These are phyloP conservation scores for Parelbella ahira DNA, from an alignment of 2,888 invertebrate species.

Conservation along the genomic window DNA sequence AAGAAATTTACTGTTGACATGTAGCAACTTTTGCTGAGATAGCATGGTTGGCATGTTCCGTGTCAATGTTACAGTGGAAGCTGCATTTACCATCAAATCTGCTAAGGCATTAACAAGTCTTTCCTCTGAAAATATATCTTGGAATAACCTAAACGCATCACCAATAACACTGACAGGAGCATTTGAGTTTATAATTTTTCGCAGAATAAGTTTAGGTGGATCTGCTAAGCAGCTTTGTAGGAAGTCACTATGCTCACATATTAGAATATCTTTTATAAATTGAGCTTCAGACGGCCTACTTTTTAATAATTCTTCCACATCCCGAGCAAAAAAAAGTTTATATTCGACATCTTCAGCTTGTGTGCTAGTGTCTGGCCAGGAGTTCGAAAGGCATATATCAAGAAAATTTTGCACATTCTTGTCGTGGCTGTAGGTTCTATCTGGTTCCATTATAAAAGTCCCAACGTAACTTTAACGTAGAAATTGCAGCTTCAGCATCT, in stretches of 20 bases:
- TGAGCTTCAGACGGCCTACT: too few relatives aligned
- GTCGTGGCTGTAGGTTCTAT: slow-evolving; percentile 66
- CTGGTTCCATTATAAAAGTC: slow-evolving; percentile 51
- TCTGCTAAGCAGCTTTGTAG: slow-evolving; percentile 54
- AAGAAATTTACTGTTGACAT: slow-evolving; percentile 47
- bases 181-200: slow-evolving; percentile 58
- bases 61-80: slow-evolving; percentile 59
- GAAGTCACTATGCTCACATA: too few relatives aligned
- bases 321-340: slow-evolving; percentile 73
- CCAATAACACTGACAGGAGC: slow-evolving; percentile 50
- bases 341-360: slow-evolving; percentile 67
- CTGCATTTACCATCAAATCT: slow-evolving; percentile 59
- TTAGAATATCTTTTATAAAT: too few relatives aligned
- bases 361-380: slow-evolving; percentile 66
- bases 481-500: slow-evolving; percentile 60
- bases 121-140: slow-evolving; percentile 51
- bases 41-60: slow-evolving; percentile 45
- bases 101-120: slow-evolving; percentile 53
- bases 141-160: slow-evolving; percentile 49
- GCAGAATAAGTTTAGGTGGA: slow-evolving; percentile 59
- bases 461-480: slow-evolving; percentile 64
- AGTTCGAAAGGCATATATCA: slow-evolving; percentile 65
- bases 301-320: slow-evolving; percentile 80
- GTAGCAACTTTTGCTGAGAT: slow-evolving; percentile 44
- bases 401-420: slow-evolving; percentile 77